Evolutionary conservation across 2,797 vertebrate species (phyloP), one percentile per base, ranked within the genome.

Genomic region (Paedocypris micromegethes): DNA sequence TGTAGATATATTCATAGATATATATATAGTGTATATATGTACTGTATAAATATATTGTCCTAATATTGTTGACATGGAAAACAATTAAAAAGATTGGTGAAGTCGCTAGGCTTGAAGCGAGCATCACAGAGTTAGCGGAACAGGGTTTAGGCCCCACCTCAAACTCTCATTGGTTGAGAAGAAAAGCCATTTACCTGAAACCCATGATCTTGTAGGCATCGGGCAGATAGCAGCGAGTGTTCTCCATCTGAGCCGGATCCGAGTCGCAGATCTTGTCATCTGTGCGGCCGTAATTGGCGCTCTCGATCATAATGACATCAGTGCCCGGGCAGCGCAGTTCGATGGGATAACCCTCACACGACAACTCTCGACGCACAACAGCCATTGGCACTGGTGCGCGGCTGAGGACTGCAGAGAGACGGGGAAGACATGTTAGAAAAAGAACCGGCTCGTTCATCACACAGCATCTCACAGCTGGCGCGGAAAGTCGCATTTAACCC

Each of bases 141-240:
- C 23, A 23, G 23, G 23, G 23, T 23, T 23, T 23, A 23, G 23
- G 23, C 23, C 23, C 1, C 23, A 23, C 23, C 23, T 23, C 23
- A 23, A 23, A 23, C 23, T 23, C 23, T 23, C 23, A 23, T 23
- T 23, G 23, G 23, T 23, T 23, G 23, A 23, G 23, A 23, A 23
- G 23, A 23, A 23, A 23, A 23, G 23, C 63, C 48, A 58, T 72
- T 0, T 90, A 98, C 97, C 97, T 95, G 81, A 98, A 94, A 68
- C 95, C 96, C 97, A 99, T 99, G 87, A 99, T 99, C 90, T 99
- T 99, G 89, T 98, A 98, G 49, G 97, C 96, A 77, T 99, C 97
- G 57, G 97, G 97, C 81, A 99, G 89, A 87, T 98, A 98, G 86
- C 97, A 99, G 47, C 94, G 91, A 4, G 96, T 98, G 87, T 99